Evolutionary conservation across 2,888 invertebrate species (phyloP), one percentile per base, ranked within the genome.

Genomic region (Apamea monoglypha): DNA sequence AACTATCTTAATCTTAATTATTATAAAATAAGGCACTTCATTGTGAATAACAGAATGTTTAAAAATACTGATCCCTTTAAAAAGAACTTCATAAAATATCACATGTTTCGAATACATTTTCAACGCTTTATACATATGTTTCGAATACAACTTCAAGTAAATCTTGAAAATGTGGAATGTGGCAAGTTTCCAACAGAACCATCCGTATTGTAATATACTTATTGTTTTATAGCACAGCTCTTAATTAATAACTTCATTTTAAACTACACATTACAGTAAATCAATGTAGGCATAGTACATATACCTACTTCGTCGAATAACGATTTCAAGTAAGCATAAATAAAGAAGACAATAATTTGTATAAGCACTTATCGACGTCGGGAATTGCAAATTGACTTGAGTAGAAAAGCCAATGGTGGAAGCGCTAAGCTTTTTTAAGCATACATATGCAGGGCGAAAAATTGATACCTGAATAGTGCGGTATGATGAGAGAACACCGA

Each of bases 1-100:
- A 66, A 66, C 18, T 72, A 69, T 50, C 29, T 36, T 53, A 79
- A 50, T 47, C 61, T 56, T 25, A 80, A 36, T 50, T 29, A 81
- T 47, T 44, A 56, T n/a, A 64, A 66, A 71, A 67, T 63, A 83
- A 85, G 83, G 83, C 86, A 85, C 86, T 73, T 76, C 10, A 74
- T 77, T 73, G 70, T 72, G 59, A 85, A 81, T 68, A 80, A 47
- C 21, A 80, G 25, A 83, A 73, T 69, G 47, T 69, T 50, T 66
- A 29, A 73, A 76, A 85, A 83, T 83, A 85, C 83, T 82, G 86
- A 81, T 69, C 4, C 0, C 64, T 61, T 64, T 12, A 32, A 53
- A 67, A 47, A 36, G n/a, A 64, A 50, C 10, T 25, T 47, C 8
- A 53, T 63, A 71, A 85, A 53, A 82, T 85, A 83, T 82, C 82